phyloP scores from a whole-genome alignment of 2,113 vertebrate genomes.

The Bubo scandiacus region DNA sequence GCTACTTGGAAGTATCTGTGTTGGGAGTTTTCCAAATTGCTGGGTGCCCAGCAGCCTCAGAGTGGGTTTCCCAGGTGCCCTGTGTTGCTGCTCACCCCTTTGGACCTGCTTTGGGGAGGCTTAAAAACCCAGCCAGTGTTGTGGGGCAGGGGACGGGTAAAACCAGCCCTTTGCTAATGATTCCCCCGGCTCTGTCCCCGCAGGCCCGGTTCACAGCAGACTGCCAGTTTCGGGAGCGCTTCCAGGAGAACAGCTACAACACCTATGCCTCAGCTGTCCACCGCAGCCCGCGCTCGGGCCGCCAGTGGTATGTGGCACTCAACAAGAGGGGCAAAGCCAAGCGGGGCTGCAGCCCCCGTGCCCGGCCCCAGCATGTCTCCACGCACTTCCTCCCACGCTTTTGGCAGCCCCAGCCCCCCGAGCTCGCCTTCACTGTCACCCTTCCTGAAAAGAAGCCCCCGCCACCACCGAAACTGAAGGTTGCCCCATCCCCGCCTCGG shows the following conservation, averaged over 20 bases:
- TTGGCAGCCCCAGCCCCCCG: constrained; percentile 63
- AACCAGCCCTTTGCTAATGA: accelerated
- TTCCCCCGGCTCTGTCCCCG: background rate
- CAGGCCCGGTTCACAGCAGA: constrained; percentile 89
- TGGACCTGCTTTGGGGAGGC: background rate
- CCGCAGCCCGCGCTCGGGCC: constrained; percentile 81
- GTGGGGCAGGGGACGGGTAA: accelerated
- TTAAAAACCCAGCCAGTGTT: accelerated
- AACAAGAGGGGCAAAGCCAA: constrained; percentile 97
- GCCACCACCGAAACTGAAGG: constrained; percentile 47
- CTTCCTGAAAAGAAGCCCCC: constrained; percentile 76
- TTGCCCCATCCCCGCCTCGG: background rate
- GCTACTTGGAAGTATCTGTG: accelerated
- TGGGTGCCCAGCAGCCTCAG: accelerated
- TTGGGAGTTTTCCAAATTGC: accelerated
- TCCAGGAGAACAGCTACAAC: constrained; percentile 99
- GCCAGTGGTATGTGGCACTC: constrained; percentile 94
- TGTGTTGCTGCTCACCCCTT: accelerated
- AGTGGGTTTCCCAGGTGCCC: background rate
- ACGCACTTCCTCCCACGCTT: constrained; percentile 94
- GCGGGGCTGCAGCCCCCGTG: constrained; percentile 89
- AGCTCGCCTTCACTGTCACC: constrained; percentile 86
- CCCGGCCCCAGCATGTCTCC: constrained; percentile 92
- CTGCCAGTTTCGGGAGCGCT: constrained; percentile 94
- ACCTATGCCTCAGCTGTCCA: constrained; percentile 91